These are phyloP conservation scores for Melitaea athalia DNA, from an alignment of 2,888 invertebrate genomes.

Conservation along the genomic window DNA sequence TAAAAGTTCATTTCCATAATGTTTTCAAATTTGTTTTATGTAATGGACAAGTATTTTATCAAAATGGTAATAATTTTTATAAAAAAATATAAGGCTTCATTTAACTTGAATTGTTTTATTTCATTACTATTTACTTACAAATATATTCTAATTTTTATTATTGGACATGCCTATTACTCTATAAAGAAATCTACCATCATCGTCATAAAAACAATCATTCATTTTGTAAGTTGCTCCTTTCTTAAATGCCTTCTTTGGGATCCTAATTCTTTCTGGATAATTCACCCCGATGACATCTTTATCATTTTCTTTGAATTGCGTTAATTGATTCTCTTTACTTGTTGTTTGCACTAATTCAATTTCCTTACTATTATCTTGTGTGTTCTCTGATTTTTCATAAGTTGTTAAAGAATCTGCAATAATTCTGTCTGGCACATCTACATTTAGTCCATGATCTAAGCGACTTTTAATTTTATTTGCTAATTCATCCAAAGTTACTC, in stretches of 20 bases:
- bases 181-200: slow-evolving; percentile 90
- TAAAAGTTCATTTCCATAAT: slow-evolving; percentile 39
- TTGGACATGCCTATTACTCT: slow-evolving; percentile 86
- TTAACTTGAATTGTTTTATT: slow-evolving; percentile 66
- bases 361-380: slow-evolving; percentile 48
- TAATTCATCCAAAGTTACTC: slow-evolving; percentile 67
- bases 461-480: slow-evolving; percentile 60
- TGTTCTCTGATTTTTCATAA: slow-evolving; percentile 35
- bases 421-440: slow-evolving; percentile 64
- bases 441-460: slow-evolving; percentile 58
- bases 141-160: background rate
- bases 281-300: slow-evolving; percentile 50
- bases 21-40: slow-evolving; percentile 56
- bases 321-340: slow-evolving; percentile 46
- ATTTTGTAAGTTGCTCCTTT: slow-evolving; percentile 87
- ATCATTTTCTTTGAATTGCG: slow-evolving; percentile 50
- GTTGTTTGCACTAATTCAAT: slow-evolving; percentile 50
- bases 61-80: slow-evolving; percentile 77
- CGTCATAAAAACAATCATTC: slow-evolving; percentile 90
- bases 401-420: slow-evolving; percentile 53
- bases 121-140: slow-evolving; percentile 21
- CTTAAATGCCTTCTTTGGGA: slow-evolving; percentile 85
- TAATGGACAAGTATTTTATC: slow-evolving; percentile 62
- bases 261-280: slow-evolving; percentile 85
- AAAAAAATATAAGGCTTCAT: slow-evolving; percentile 67